Percentiles rank a stretch among this genome's conserved stretches.
Conservation (phyloP, 2,888 invertebrate species). For the Drosophila lacicola region DNA sequence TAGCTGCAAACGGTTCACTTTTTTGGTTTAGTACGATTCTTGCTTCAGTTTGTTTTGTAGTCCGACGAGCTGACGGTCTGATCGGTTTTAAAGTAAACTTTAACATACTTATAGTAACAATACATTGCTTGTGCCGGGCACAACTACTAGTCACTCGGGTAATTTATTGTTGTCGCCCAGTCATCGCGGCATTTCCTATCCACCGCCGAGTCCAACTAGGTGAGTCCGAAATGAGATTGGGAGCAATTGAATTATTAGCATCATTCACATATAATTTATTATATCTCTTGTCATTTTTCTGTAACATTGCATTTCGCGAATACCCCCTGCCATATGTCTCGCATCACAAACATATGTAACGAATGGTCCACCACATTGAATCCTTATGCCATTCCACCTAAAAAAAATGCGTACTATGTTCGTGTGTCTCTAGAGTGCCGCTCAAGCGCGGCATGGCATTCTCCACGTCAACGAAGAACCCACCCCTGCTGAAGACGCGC, state of each 20-base stretch:
- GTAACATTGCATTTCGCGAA: constrained; percentile 32
- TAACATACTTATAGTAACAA: constrained; percentile 86
- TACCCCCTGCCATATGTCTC: constrained; percentile 30
- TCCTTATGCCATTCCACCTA: constrained; percentile 22
- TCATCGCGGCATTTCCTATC: constrained; percentile 91
- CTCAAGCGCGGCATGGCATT: constrained; percentile 89
- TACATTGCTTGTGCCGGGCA: constrained; percentile 87
- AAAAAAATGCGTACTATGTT: constrained; percentile 51
- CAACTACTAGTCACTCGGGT: constrained; percentile 84
- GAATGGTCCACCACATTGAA: constrained; percentile 26
- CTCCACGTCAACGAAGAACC: constrained; percentile 91
- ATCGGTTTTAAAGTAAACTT: constrained; percentile 81
- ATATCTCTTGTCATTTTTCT: constrained; percentile 18
- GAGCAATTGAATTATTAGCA: constrained; percentile 2
- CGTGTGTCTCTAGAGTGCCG: constrained; percentile 86
- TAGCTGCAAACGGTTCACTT: constrained; percentile 37
- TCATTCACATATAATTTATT: constrained; percentile 23
- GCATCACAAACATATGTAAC: constrained; percentile 26
- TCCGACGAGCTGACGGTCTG: constrained; percentile 28
- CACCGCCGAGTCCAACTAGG: constrained; percentile 91
- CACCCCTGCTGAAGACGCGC: constrained; percentile 92
- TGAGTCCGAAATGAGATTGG: constrained; percentile 65
- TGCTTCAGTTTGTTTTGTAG: constrained; percentile 39
- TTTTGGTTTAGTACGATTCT: constrained; percentile 37
- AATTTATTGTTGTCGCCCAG: constrained; percentile 87